These are phyloP conservation scores for Argynnis bischoffii DNA, from an alignment of 2,888 invertebrate genomes.

Conservation along the genomic window DNA sequence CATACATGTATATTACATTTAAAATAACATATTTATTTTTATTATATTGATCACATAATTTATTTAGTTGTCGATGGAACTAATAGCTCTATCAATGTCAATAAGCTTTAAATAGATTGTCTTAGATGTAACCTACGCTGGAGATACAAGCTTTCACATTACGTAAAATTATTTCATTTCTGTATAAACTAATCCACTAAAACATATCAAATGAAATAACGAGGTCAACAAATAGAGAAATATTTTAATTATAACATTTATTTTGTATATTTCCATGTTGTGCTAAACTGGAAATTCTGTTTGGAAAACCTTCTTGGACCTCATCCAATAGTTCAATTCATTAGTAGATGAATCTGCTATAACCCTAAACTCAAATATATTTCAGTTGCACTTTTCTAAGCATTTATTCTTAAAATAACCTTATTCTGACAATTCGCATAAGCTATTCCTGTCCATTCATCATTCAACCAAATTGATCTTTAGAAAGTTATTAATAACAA, in stretches of 20 bases:
- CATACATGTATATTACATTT: no score
- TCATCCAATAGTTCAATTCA: constrained; percentile 33
- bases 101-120: no score
- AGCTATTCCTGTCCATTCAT: background rate
- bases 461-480: background rate
- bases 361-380: constrained; percentile 8
- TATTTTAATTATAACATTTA: background rate
- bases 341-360: constrained; percentile 24
- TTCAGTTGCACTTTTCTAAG: background rate
- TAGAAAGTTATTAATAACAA: background rate
- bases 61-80: no score
- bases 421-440: background rate
- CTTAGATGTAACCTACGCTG: no score
- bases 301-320: constrained; percentile 22
- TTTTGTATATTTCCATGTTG: background rate
- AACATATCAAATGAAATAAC: no score
- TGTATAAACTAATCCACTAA: no score
- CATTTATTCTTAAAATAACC: background rate
- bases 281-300: constrained; percentile 1
- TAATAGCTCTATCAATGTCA: no score
- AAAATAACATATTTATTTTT: no score
- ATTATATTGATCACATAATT: no score
- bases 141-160: no score
- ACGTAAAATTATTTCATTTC: no score
- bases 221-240: no score